Evolutionary conservation across 1,140 invertebrate species (phyloP).

Genomic region (Dendroctonus ponderosae): DNA sequence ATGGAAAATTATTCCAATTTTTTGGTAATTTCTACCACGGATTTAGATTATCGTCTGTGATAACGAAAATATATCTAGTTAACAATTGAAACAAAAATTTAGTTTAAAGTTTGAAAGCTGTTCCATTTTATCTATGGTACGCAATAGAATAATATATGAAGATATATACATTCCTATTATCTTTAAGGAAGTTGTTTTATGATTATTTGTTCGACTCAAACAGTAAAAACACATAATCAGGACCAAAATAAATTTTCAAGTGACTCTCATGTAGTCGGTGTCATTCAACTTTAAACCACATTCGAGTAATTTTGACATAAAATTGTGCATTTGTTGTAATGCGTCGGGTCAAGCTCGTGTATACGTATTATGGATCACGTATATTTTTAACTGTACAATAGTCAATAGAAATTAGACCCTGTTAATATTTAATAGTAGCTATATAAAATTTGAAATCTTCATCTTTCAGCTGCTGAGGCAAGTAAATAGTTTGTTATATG

Average conservation of each 20-base stretch:
- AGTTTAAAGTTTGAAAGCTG: background rate
- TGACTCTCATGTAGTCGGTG: slow-evolving; percentile 1
- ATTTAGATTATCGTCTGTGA: too few species aligned
- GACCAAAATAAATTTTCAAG: slow-evolving; percentile 4
- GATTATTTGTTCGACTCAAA: slow-evolving; percentile 10
- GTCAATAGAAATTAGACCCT: too few species aligned
- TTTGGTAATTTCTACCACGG: too few species aligned
- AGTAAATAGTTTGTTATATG: too few species aligned
- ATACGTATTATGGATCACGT: background rate
- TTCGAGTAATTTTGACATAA: background rate
- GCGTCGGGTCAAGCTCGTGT: background rate
- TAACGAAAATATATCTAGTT: background rate
- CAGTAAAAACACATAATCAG: background rate
- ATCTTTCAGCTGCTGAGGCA: too few species aligned
- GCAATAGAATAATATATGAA: background rate
- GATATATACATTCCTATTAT: too few species aligned
- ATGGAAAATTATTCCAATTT: too few species aligned
- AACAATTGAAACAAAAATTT: background rate
- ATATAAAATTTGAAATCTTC: too few species aligned
- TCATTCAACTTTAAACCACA: slow-evolving; percentile 12
- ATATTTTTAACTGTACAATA: background rate
- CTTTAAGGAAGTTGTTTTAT: slow-evolving; percentile 16
- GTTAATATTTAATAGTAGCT: too few species aligned
- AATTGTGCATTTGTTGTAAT: too few species aligned
- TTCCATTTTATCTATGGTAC: background rate